These are phyloP conservation scores for Malacoraja senta DNA, from an alignment of 2,797 vertebrate species.

Conservation along the genomic window DNA sequence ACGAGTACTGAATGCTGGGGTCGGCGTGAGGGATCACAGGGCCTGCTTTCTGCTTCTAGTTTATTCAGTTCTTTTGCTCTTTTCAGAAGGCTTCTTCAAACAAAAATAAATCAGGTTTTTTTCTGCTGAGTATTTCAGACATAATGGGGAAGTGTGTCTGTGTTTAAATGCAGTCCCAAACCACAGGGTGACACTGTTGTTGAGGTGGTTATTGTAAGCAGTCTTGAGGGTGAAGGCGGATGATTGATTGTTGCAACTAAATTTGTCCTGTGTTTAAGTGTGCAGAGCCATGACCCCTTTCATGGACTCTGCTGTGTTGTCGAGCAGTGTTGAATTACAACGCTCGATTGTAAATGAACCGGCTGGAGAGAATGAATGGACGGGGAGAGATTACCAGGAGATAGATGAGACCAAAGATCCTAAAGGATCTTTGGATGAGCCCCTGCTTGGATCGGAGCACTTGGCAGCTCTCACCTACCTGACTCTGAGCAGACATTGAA, in stretches of 20 bases:
- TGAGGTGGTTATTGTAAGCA: neutral
- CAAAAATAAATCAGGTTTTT: no score
- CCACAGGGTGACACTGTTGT: neutral
- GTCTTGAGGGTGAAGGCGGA: neutral
- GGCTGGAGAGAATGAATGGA: conserved; percentile 21
- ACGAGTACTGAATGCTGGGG: no score
- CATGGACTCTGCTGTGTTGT: neutral
- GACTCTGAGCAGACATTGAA: neutral
- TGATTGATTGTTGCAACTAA: neutral
- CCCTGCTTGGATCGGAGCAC: neutral
- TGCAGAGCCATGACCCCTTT: neutral
- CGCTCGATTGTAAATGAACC: conserved; percentile 2
- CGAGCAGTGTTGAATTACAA: conserved; percentile 8
- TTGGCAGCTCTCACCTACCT: conserved; percentile 9
- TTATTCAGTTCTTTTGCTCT: no score
- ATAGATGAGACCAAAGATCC: neutral
- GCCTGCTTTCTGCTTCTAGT: no score
- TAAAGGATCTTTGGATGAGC: no score
- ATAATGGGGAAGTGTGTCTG: neutral
- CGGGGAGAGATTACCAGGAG: conserved; percentile 19
- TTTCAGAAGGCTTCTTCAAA: no score
- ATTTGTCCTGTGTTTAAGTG: neutral
- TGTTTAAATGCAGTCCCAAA: neutral
- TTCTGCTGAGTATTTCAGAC: neutral
- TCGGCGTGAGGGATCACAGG: no score